Evolutionary conservation across 2,113 vertebrate species (phyloP).

Genomic region (Chaetodon auriga): DNA sequence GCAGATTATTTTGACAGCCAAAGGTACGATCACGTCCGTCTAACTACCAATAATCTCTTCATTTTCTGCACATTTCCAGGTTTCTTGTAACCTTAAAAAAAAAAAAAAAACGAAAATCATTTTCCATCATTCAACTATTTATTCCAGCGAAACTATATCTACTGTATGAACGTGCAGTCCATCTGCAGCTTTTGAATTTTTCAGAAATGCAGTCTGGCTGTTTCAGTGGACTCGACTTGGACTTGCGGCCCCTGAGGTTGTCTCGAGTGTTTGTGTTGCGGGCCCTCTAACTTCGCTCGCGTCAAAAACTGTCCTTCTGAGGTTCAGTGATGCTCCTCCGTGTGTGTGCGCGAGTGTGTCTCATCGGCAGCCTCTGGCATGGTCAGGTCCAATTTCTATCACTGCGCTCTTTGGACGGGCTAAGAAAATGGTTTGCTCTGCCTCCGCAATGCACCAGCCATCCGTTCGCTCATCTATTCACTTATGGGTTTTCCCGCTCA

Average conservation of each 20-base stretch:
- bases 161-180: not conserved
- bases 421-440: constrained; percentile 48
- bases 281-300: constrained; percentile 67
- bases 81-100: not conserved
- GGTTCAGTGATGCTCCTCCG: constrained; percentile 60
- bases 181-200: constrained; percentile 1
- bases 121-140: not conserved
- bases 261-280: constrained; percentile 45
- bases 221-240: constrained; percentile 20
- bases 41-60: too few relatives aligned
- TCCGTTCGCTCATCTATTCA: constrained; percentile 2
- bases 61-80: not conserved
- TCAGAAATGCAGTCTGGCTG: constrained; percentile 27
- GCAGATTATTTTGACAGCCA: too few relatives aligned
- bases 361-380: constrained; percentile 71
- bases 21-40: too few relatives aligned
- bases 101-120: too few relatives aligned
- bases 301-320: constrained; percentile 71
- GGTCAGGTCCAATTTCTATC: constrained; percentile 79
- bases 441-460: constrained; percentile 60
- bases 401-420: constrained; percentile 47
- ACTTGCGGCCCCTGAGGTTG: constrained; percentile 41
- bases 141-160: not conserved
- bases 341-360: constrained; percentile 48
- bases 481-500: not conserved